A percentile compares a stretch with the other conserved stretches of the same genome.
These are phyloP conservation scores for Heliconius hermathena DNA, from an alignment of 1,140 invertebrate species.

Conservation along the genomic window DNA sequence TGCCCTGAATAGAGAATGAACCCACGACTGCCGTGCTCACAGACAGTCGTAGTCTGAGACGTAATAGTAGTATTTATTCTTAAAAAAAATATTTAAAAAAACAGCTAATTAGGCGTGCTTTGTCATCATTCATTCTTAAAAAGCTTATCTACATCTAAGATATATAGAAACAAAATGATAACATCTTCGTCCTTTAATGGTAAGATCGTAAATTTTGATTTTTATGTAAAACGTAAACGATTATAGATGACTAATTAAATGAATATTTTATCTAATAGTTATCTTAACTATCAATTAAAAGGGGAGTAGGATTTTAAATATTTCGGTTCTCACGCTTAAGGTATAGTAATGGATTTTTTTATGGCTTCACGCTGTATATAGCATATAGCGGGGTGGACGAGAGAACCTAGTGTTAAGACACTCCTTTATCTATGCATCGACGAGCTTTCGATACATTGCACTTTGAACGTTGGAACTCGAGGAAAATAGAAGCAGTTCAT, in stretches of 20 bases:
- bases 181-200: not conserved
- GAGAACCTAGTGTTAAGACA: not conserved
- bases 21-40: too few species aligned
- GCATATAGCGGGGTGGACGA: too few species aligned
- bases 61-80: too few species aligned
- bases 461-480: not conserved
- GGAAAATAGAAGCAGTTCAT: not conserved
- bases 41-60: too few species aligned
- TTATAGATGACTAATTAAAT: not conserved
- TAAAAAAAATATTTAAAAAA: not conserved
- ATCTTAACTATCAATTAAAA: slow-evolving; percentile 2
- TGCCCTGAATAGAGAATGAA: too few species aligned
- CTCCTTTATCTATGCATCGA: not conserved
- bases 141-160: not conserved
- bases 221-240: not conserved
- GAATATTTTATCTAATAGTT: slow-evolving; percentile 4
- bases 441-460: not conserved
- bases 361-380: not conserved
- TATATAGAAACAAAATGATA: not conserved
- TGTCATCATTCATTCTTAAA: not conserved
- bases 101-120: not conserved
- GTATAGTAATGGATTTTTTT: not conserved
- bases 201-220: not conserved
- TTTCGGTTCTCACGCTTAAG: not conserved
- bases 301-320: not conserved